Conservation (phyloP, 2,113 vertebrate genomes). For the Hippocampus comes region DNA sequence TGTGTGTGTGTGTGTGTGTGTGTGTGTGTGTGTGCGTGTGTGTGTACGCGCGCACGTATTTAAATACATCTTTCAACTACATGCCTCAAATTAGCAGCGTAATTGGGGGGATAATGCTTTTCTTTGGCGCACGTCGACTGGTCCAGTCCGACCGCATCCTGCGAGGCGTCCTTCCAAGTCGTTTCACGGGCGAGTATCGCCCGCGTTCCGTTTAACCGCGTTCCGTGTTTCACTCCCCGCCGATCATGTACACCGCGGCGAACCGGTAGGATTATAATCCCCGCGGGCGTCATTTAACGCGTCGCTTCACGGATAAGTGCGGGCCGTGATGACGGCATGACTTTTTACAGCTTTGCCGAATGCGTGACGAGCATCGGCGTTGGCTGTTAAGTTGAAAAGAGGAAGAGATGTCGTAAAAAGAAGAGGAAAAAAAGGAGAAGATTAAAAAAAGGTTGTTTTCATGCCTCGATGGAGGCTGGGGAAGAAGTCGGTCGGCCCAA, state of each 20-base stretch:
- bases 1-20: no score
- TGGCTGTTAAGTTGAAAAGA: slow-evolving; percentile 36
- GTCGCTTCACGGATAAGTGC: not conserved
- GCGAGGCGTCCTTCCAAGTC: slow-evolving; percentile 34
- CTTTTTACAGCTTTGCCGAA: slow-evolving; percentile 39
- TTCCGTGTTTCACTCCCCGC: slow-evolving; percentile 37
- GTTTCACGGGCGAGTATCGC: slow-evolving; percentile 36
- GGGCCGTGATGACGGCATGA: not conserved
- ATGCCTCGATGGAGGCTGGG: not conserved
- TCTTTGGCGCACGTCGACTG: slow-evolving; percentile 1
- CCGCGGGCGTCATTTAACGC: slow-evolving; percentile 33
- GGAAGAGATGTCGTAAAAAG: slow-evolving; percentile 28
- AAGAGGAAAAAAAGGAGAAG: not conserved
- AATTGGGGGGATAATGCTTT: slow-evolving; percentile 34
- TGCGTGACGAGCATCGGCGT: slow-evolving; percentile 36
- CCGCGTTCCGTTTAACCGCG: slow-evolving; percentile 30
- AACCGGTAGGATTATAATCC: slow-evolving; percentile 37
- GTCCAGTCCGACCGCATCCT: slow-evolving; percentile 31
- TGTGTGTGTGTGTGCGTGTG: not conserved
- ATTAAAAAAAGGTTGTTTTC: not conserved
- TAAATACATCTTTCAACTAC: slow-evolving; percentile 10
- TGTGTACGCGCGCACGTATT: not conserved
- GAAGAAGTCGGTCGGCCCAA: slow-evolving; percentile 3
- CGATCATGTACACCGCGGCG: slow-evolving; percentile 25
- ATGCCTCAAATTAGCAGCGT: slow-evolving; percentile 23